phyloP scores from a whole-genome alignment of 2,797 vertebrate species.

The Atherinosoma microstoma region DNA sequence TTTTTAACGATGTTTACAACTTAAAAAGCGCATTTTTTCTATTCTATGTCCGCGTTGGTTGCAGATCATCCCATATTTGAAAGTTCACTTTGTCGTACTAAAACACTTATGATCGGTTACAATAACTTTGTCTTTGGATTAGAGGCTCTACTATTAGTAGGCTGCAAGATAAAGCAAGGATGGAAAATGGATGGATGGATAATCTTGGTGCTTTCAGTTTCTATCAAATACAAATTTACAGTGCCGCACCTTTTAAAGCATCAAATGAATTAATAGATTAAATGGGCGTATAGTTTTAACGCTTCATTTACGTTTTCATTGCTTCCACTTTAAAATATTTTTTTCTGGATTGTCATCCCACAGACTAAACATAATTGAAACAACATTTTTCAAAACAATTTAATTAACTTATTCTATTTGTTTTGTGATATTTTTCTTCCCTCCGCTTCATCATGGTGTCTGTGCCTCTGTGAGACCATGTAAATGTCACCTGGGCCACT shows the following conservation, averaged over 20 bases:
- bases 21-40: not conserved
- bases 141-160: too few relatives aligned
- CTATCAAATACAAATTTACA: too few relatives aligned
- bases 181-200: too few relatives aligned
- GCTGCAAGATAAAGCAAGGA: too few relatives aligned
- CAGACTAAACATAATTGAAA: not conserved
- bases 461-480: not conserved
- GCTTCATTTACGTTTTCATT: not conserved
- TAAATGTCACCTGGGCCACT: constrained; percentile 43
- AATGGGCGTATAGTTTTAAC: not conserved
- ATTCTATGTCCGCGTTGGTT: not conserved
- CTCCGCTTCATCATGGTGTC: constrained; percentile 1
- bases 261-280: not conserved
- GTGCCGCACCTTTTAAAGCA: not conserved
- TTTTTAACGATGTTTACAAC: not conserved
- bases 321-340: not conserved
- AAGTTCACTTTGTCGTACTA: too few relatives aligned
- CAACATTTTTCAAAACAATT: not conserved
- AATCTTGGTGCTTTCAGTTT: not conserved
- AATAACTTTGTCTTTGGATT: too few relatives aligned
- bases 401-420: too few relatives aligned
- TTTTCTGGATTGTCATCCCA: not conserved
- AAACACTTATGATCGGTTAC: too few relatives aligned
- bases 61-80: not conserved
- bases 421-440: not conserved